These are phyloP conservation scores for Anolis carolinensis DNA, from an alignment of 2,113 vertebrate genomes.

Conservation along the genomic window DNA sequence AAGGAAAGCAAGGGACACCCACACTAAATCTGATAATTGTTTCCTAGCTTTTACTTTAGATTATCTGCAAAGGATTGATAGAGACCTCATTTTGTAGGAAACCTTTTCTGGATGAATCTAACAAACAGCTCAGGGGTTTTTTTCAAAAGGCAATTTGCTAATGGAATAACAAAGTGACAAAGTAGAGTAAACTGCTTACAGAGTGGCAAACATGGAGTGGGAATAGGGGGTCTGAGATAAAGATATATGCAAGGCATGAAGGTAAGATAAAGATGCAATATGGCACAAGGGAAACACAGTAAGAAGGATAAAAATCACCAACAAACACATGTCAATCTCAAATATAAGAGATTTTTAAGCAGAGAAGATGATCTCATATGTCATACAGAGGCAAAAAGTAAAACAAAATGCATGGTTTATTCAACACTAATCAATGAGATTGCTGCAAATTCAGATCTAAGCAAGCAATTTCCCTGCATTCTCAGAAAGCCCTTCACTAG, in stretches of 20 bases:
- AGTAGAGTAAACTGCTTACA: background rate
- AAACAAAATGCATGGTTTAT: background rate
- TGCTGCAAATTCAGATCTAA: constrained; percentile 8
- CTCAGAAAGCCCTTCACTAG: background rate
- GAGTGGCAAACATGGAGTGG: background rate
- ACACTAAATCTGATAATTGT: background rate
- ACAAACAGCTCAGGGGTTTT: background rate
- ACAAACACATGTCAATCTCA: background rate
- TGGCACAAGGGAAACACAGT: background rate
- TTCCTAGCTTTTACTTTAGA: background rate
- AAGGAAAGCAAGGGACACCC: background rate
- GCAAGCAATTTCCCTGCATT: background rate
- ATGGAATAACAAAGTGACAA: constrained; percentile 16
- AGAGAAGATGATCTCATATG: fast-evolving
- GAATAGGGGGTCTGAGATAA: constrained; percentile 5
- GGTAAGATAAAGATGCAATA: background rate
- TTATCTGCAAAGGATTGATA: background rate
- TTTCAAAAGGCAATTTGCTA: background rate
- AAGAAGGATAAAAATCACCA: background rate
- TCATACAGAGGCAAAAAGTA: constrained; percentile 1
- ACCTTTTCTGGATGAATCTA: background rate
- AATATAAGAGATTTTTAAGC: background rate
- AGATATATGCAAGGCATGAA: background rate
- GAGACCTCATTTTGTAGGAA: background rate
- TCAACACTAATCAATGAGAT: constrained; percentile 23